phyloP scores from a whole-genome alignment of 2,888 invertebrate species.

The Coenonympha arcania region DNA sequence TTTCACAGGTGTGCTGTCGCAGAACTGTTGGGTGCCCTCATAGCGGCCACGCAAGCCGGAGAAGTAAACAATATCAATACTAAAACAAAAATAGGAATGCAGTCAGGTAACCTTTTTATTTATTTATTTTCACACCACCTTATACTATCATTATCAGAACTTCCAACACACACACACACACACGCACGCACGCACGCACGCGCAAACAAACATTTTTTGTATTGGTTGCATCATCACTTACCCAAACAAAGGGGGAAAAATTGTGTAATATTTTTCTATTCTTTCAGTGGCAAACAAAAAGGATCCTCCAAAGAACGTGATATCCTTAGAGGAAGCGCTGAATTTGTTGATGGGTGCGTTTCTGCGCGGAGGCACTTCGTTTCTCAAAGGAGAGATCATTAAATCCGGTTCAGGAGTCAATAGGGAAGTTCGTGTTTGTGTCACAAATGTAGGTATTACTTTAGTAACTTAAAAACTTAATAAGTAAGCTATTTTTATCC shows the following conservation, averaged over 20 bases:
- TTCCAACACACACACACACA: no score
- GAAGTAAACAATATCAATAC: slow-evolving; percentile 60
- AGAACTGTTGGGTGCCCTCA: slow-evolving; percentile 88
- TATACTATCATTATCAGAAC: not conserved
- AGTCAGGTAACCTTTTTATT: slow-evolving; percentile 42
- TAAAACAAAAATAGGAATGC: slow-evolving; percentile 56
- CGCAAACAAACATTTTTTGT: no score
- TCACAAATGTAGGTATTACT: slow-evolving; percentile 89
- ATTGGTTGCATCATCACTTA: no score
- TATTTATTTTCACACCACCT: not conserved
- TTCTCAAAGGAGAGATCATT: slow-evolving; percentile 96
- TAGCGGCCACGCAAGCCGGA: slow-evolving; percentile 87
- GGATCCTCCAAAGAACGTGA: slow-evolving; percentile 75
- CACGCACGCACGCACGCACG: no score
- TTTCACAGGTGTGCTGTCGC: slow-evolving; percentile 84
- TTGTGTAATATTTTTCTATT: not conserved
- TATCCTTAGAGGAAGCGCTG: slow-evolving; percentile 92
- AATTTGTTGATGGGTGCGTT: slow-evolving; percentile 95
- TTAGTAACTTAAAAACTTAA: no score
- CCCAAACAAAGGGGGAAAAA: no score
- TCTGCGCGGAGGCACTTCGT: slow-evolving; percentile 93
- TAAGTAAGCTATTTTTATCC: no score
- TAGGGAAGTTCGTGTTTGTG: slow-evolving; percentile 96
- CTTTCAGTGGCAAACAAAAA: slow-evolving; percentile 75
- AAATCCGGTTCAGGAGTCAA: slow-evolving; percentile 95